Evolutionary conservation across 2,113 vertebrate genomes (phyloP), one percentile per base, ranked within the genome.

Genomic region (Coturnix japonica): DNA sequence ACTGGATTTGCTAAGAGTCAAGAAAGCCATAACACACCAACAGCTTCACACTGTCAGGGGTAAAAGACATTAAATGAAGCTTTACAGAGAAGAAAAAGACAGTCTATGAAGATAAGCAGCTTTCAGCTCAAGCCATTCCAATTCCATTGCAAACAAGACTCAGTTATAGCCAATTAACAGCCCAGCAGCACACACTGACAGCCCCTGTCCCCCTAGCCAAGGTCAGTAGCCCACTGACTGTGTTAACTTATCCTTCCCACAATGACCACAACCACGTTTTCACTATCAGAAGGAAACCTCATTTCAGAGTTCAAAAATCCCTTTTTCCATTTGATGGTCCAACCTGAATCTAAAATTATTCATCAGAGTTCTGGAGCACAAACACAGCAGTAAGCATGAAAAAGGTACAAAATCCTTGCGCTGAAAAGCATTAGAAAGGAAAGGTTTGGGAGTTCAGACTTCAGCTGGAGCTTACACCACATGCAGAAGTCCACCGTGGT

Each of bases 381-480:
- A 39, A 44, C n/a, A 11, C 13, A 25, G 33, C 20, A 4, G 10
- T 2, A 4, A 8, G 39, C 33, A 6, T 9, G 31, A 46, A 70
- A 85, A 39, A 57, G 2, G 25, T 26, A 17, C 59, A 43, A 37
- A 75, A 53, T 35, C 21, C 5, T 6, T 1, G 13, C 53, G 37
- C 43, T 65, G 51, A 66, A 85, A 71, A 6, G 13, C 15, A 31
- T 57, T 33, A 7, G 41, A 61, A 46, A 20, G 54, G 19, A 37
- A 76, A 60, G 64, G 16, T 4, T 0, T 41, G 5, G 22, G 26
- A 0, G 1, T 28, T 4, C 25, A 31, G 35, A 39, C n/a, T 5
- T 15, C 47, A 83, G 81, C 44, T 53, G 2, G 21, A 66, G 43
- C 11, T 46, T 21, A 23, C 2, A 3, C 7, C 17, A 2, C 3